Evolutionary conservation across 2,797 vertebrate genomes (phyloP).

Genomic region (Acanthiza pusilla): DNA sequence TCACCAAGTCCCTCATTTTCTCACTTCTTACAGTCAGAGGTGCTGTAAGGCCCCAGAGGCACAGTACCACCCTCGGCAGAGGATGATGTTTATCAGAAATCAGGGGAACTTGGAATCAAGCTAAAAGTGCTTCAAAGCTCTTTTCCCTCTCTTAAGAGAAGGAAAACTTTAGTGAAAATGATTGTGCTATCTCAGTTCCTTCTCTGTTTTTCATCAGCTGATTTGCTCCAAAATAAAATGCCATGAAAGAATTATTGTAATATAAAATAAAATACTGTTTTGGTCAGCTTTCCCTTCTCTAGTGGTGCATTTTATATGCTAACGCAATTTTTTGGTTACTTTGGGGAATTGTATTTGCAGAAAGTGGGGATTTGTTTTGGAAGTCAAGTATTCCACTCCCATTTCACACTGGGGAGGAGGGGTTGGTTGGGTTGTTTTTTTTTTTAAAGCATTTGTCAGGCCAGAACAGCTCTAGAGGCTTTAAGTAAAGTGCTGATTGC

Average conservation of each 20-base stretch:
- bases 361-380: neutral
- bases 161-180: neutral
- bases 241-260: neutral
- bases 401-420: neutral
- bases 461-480: conserved; percentile 61
- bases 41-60: neutral
- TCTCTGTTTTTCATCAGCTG: neutral
- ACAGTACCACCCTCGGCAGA: neutral
- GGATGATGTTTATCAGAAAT: neutral
- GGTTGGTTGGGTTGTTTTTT: neutral
- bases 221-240: neutral
- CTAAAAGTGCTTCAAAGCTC: neutral
- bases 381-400: neutral
- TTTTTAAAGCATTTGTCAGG: neutral
- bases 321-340: neutral
- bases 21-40: neutral
- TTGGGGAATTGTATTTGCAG: neutral
- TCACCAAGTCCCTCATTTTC: neutral
- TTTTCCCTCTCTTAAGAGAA: neutral
- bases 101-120: neutral
- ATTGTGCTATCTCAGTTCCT: neutral
- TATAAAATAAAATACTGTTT: neutral
- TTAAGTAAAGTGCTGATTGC: conserved; percentile 88
- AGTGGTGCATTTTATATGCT: neutral
- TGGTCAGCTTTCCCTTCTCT: neutral